These are phyloP conservation scores for Glaucidium brasilianum DNA, from an alignment of 2,113 vertebrate genomes.

Conservation along the genomic window DNA sequence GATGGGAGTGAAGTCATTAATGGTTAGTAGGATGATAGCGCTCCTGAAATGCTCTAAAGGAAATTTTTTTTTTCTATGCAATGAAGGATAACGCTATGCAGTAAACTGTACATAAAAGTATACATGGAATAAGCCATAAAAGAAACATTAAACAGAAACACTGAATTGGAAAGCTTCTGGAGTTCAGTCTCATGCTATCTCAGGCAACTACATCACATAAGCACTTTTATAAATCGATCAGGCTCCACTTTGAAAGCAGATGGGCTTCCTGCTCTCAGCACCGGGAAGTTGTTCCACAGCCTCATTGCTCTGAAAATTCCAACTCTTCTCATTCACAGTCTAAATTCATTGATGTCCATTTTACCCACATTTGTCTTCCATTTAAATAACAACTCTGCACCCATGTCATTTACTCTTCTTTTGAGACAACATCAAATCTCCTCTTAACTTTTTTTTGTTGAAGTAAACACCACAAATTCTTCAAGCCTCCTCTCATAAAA, in stretches of 20 bases:
- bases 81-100: not conserved
- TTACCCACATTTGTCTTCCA: not conserved
- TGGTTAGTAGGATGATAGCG: not conserved
- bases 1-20: not conserved
- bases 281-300: not conserved
- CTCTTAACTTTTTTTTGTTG: not conserved
- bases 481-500: not conserved
- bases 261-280: not conserved
- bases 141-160: not conserved
- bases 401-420: not conserved
- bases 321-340: not conserved
- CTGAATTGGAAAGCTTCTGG: not conserved
- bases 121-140: not conserved
- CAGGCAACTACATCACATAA: not conserved
- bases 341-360: not conserved
- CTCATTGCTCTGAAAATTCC: not conserved
- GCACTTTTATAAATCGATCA: not conserved
- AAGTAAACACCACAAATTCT: not conserved
- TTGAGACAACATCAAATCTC: not conserved
- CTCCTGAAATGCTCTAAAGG: not conserved
- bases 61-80: not conserved
- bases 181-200: not conserved
- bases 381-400: not conserved
- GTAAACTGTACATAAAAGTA: not conserved
- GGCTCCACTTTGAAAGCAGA: not conserved